Conservation (phyloP, 64 coral and sea anemone genomes). For the Stichodactyla helianthus region DNA sequence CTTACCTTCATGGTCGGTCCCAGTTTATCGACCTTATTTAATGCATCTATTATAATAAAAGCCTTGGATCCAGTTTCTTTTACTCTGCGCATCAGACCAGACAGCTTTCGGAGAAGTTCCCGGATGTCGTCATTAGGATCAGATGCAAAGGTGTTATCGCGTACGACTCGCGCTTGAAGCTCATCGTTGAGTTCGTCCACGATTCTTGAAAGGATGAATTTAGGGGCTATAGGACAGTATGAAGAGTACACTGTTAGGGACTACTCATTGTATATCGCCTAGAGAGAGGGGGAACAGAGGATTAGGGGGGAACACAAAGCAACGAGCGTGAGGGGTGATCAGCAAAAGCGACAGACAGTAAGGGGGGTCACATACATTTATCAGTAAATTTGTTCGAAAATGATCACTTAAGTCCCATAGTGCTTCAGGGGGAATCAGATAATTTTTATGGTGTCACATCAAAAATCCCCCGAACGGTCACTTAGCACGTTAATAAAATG, state of each 20-base stretch:
- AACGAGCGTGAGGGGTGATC: no score
- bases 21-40: slow-evolving; percentile 46
- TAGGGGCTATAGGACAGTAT: slow-evolving; percentile 2
- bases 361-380: no score
- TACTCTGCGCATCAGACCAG: slow-evolving; percentile 3
- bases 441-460: no score
- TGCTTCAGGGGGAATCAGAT: no score
- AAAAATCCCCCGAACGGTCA: no score
- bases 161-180: slow-evolving; percentile 1
- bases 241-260: neutral
- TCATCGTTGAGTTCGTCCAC: slow-evolving; percentile 31
- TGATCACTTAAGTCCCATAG: no score
- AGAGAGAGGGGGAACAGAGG: no score
- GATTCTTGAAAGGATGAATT: slow-evolving; percentile 21
- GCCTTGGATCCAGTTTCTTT: slow-evolving; percentile 5
- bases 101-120: slow-evolving; percentile 19
- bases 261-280: no score
- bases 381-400: no score
- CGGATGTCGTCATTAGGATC: slow-evolving; percentile 1
- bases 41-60: slow-evolving; percentile 50
- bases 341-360: no score
- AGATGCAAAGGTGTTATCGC: neutral
- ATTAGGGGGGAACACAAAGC: no score
- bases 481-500: no score
- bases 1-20: slow-evolving; percentile 52